Evolutionary conservation across 1,140 invertebrate genomes (phyloP).

Genomic region (Drosophila varians): DNA sequence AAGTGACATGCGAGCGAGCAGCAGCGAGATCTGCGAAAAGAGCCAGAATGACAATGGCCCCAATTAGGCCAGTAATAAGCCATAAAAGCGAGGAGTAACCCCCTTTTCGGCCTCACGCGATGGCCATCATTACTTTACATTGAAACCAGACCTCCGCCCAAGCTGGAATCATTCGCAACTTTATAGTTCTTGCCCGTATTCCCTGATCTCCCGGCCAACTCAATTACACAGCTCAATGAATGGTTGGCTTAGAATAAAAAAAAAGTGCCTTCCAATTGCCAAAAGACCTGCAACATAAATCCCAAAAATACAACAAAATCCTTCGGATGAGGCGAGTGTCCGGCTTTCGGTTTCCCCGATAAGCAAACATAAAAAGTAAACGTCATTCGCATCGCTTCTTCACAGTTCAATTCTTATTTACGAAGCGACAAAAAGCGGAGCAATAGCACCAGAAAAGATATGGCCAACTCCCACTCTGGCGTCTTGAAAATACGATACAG

Average conservation of each 20-base stretch:
- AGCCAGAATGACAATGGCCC: slow-evolving; percentile 70
- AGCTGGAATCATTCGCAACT: slow-evolving; percentile 20
- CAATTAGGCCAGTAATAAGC: slow-evolving; percentile 76
- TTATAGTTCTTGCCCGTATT: slow-evolving; percentile 16
- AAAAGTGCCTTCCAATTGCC: slow-evolving; percentile 62
- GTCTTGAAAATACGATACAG: slow-evolving; percentile 45
- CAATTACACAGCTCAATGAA: slow-evolving; percentile 75
- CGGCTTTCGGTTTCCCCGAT: slow-evolving; percentile 72
- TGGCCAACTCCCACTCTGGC: slow-evolving; percentile 7
- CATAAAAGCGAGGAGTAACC: slow-evolving; percentile 55
- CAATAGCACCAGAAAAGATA: slow-evolving; percentile 36
- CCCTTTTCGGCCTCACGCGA: slow-evolving; percentile 56
- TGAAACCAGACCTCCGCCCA: slow-evolving; percentile 10
- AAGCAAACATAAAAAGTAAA: slow-evolving; percentile 80
- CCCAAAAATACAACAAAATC: slow-evolving; percentile 55
- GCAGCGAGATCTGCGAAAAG: slow-evolving; percentile 47
- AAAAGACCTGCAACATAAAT: slow-evolving; percentile 62
- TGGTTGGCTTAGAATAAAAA: slow-evolving; percentile 26
- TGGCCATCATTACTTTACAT: slow-evolving; percentile 56
- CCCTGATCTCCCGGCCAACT: slow-evolving; percentile 45
- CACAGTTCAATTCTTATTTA: slow-evolving; percentile 81
- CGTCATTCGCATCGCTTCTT: slow-evolving; percentile 62
- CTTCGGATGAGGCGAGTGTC: slow-evolving; percentile 60
- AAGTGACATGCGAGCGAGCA: slow-evolving; percentile 62
- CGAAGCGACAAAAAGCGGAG: slow-evolving; percentile 46